phyloP scores from a whole-genome alignment of 2,888 invertebrate species.

The Tipula confusa region DNA sequence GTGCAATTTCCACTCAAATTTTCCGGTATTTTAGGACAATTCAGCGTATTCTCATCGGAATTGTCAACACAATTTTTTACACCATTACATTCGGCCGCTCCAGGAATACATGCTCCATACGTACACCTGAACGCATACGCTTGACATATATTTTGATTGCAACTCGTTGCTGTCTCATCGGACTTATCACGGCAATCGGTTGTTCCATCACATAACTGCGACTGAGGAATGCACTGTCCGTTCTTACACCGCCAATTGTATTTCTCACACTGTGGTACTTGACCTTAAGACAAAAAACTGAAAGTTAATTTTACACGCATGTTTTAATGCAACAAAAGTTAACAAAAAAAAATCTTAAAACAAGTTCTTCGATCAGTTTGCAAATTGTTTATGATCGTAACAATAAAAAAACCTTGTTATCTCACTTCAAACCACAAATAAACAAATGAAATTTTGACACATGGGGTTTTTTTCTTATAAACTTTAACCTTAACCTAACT shows the following conservation, averaged over 20 bases:
- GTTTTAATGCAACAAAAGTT: neutral
- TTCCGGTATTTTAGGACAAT: slow-evolving; percentile 31
- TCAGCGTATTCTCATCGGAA: slow-evolving; percentile 32
- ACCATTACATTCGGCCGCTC: slow-evolving; percentile 51
- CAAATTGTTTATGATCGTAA: neutral
- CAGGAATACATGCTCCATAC: slow-evolving; percentile 59
- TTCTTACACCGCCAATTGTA: slow-evolving; percentile 33
- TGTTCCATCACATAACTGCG: slow-evolving; percentile 45
- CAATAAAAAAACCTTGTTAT: neutral
- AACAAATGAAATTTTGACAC: neutral
- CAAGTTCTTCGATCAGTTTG: no score
- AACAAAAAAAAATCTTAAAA: neutral
- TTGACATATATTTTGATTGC: slow-evolving; percentile 50
- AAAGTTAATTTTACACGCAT: neutral
- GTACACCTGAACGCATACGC: slow-evolving; percentile 56
- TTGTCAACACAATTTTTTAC: slow-evolving; percentile 34
- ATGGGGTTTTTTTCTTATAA: neutral
- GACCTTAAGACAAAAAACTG: neutral
- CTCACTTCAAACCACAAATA: neutral
- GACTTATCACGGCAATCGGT: slow-evolving; percentile 33
- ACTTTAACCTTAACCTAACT: neutral
- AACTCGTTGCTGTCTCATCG: slow-evolving; percentile 39
- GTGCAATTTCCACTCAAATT: slow-evolving; percentile 34
- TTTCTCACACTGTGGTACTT: neutral
- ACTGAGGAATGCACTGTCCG: slow-evolving; percentile 34